These are phyloP conservation scores for Lypha dubia DNA, from an alignment of 2,888 invertebrate genomes.

Conservation along the genomic window DNA sequence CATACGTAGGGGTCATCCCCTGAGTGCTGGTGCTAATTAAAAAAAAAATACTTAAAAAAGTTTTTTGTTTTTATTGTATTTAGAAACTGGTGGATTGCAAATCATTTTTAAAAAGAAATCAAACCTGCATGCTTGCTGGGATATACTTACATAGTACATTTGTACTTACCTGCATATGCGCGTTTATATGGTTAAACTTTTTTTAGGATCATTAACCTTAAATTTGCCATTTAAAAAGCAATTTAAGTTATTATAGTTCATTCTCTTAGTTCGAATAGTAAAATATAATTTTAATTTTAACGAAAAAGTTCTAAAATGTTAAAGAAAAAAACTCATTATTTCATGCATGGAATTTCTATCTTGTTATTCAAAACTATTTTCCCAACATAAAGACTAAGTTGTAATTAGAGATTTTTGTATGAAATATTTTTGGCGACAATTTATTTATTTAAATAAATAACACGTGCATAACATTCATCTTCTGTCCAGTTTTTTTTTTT, in stretches of 20 bases:
- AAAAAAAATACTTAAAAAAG: too few relatives aligned
- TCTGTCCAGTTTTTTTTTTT: neutral
- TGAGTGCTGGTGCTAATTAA: too few relatives aligned
- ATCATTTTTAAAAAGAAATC: too few relatives aligned
- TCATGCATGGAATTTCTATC: too few relatives aligned
- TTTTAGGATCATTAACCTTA: neutral
- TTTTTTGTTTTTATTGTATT: neutral
- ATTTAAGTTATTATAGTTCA: neutral
- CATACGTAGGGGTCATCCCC: too few relatives aligned
- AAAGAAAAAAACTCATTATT: too few relatives aligned
- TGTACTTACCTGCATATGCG: neutral
- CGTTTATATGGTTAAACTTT: neutral
- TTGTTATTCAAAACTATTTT: neutral
- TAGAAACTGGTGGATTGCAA: too few relatives aligned
- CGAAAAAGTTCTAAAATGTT: too few relatives aligned
- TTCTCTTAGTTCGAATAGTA: too few relatives aligned
- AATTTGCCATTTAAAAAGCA: neutral
- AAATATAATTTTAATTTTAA: too few relatives aligned
- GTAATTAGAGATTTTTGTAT: too few relatives aligned
- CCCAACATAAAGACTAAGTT: neutral
- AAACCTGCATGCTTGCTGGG: neutral
- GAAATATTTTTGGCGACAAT: too few relatives aligned
- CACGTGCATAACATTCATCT: constrained; percentile 21
- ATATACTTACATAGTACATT: neutral
- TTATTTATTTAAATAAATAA: neutral